Base-by-base conservation (phyloP, 2,888 invertebrate species). In the Microctonus aethiopoides region DNA sequence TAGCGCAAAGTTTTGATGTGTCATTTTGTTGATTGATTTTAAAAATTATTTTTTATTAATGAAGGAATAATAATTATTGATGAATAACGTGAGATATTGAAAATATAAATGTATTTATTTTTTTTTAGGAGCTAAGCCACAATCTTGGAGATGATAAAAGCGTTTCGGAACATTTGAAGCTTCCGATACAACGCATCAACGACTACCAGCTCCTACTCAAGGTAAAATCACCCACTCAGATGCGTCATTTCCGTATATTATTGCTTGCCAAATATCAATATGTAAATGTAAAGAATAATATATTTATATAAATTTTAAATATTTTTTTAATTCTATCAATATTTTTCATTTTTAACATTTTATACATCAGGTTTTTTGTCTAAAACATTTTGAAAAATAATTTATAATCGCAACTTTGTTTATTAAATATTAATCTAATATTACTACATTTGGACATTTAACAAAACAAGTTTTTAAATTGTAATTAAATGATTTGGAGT, bases 171-270 rank as follows among this genome's bases (percentile, higher is more conserved):
- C 96, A 97, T 89, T 91, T 97, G 80, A 95, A 96, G 88, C 92
- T 97, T 81, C 96, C 97, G 80, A 94, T 96, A 84, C 96, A 97
- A 89, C 92, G 97, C 86, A 96, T 97, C 87, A 96, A 96, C 92
- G 96, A 97, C 90, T 97, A 97, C 88, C 96, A 97, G 88, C 93
- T 96, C 81, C 92, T 97, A 74, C 90, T 98, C 78, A 96, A 96
- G 94, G 97, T 95, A 88, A 88, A 54, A 34, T 54, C 29, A 29
- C 7, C 26, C 22, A 13, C 22, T 32, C n/a, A 29, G 0, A 51
- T 63, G 20, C n/a, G n/a, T 51, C 16, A 62, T 26, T 10, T 29
- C 16, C 46, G 16, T 46, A 5, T 13, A 26, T 54, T 54, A 26
- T 54, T 24, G 3, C 16, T 54, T 61, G 39, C 39, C 39, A 24